These are phyloP conservation scores for Henricia sp. DNA, from an alignment of 53 echinoderm and acorn worm genomes.

Conservation along the genomic window DNA sequence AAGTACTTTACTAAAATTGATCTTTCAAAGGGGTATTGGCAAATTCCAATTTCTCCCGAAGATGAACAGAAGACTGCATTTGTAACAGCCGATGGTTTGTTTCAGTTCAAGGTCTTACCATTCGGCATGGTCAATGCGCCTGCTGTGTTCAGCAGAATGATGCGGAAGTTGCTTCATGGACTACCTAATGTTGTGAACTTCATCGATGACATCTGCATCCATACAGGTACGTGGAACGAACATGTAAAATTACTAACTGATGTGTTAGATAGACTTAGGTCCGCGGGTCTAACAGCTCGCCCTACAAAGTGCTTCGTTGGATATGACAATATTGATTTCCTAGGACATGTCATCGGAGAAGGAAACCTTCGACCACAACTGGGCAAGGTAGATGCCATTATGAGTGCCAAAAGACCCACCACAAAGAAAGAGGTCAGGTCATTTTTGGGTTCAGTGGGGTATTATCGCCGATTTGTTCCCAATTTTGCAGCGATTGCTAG, in stretches of 20 bases:
- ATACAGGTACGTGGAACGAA: too few relatives aligned
- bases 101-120: conserved; percentile 51
- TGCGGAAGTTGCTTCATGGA: conserved; percentile 41
- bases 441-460: conserved; percentile 39
- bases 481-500: conserved; percentile 32
- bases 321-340: conserved; percentile 52
- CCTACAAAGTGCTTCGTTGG: conserved; percentile 61
- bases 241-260: not conserved
- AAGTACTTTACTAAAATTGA: conserved; percentile 67
- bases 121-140: conserved; percentile 61
- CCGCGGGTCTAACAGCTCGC: conserved; percentile 58
- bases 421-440: conserved; percentile 69
- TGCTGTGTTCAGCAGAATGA: conserved; percentile 36
- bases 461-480: conserved; percentile 47
- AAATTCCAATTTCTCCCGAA: conserved; percentile 42
- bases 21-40: conserved; percentile 65
- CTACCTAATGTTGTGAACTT: conserved; percentile 27
- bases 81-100: conserved; percentile 22
- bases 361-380: conserved; percentile 38
- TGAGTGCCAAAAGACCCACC: conserved; percentile 12
- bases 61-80: conserved; percentile 60
- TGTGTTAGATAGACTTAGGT: conserved; percentile 32
- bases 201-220: conserved; percentile 50
- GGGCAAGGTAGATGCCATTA: conserved; percentile 40
- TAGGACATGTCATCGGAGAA: conserved; percentile 66